Percentiles rank a stretch among this genome's conserved stretches.
Evolutionary conservation across 2,888 invertebrate species (phyloP).

Genomic region (Cerceris rybyensis): DNA sequence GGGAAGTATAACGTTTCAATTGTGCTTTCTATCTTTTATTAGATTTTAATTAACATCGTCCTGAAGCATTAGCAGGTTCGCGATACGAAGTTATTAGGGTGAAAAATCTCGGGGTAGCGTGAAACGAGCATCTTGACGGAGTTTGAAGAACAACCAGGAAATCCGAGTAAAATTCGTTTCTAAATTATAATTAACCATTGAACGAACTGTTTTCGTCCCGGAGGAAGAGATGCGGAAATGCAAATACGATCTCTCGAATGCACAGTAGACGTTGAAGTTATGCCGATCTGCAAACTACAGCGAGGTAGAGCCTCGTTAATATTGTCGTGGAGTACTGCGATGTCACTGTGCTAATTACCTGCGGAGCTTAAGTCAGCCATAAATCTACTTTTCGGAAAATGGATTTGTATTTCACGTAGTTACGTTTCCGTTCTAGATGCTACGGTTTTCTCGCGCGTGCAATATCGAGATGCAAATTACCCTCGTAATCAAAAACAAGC

Average conservation of each 20-base stretch:
- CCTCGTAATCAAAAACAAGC: too few relatives aligned
- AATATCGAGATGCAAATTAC: too few relatives aligned
- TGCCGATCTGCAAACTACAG: background rate
- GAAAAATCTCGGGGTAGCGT: background rate
- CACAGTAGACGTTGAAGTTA: background rate
- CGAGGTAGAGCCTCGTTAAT: constrained; percentile 8
- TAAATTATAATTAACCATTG: background rate
- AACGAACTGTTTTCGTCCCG: background rate
- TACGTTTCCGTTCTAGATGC: background rate
- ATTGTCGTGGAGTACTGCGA: constrained; percentile 11
- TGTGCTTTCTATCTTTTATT: background rate
- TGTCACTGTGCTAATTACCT: constrained; percentile 41
- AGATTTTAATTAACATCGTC: background rate
- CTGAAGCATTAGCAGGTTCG: background rate
- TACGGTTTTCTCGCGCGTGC: too few relatives aligned
- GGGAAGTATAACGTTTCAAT: background rate
- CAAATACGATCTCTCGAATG: constrained; percentile 1
- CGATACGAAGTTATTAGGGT: background rate
- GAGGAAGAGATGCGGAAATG: background rate
- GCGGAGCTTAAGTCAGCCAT: constrained; percentile 39
- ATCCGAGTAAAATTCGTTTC: background rate
- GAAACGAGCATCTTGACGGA: background rate
- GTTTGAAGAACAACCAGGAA: background rate
- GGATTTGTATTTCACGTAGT: constrained; percentile 16
- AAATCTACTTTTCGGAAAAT: constrained; percentile 55